Conservation (phyloP, 1,140 invertebrate species). For the Gryllus bimaculatus region DNA sequence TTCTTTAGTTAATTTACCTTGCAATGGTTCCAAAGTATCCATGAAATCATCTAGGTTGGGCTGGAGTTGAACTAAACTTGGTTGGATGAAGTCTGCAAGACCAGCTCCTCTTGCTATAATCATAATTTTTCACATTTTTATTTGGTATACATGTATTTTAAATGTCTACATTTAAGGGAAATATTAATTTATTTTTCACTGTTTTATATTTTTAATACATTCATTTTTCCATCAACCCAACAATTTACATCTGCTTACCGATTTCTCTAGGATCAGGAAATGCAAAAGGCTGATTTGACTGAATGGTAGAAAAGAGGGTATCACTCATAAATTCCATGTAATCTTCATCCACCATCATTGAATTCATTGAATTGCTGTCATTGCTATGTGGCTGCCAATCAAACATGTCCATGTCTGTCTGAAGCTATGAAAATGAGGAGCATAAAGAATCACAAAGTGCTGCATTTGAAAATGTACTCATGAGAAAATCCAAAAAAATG, state of each 20-base stretch:
- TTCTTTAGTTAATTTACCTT: conserved; percentile 45
- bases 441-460: not conserved
- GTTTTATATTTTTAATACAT: not conserved
- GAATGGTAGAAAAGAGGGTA: conserved; percentile 79
- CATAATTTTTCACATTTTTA: not conserved
- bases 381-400: conserved; percentile 57
- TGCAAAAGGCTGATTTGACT: conserved; percentile 80
- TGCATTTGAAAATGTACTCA: not conserved
- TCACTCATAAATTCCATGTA: conserved; percentile 85
- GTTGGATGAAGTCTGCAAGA: conserved; percentile 94
- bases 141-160: not conserved
- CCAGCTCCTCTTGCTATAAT: conserved; percentile 47
- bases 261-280: conserved; percentile 96
- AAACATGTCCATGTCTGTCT: conserved; percentile 52
- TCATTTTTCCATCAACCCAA: not conserved
- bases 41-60: conserved; percentile 95
- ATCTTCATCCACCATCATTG: conserved; percentile 76
- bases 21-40: conserved; percentile 77
- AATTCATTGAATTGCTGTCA: conserved; percentile 42
- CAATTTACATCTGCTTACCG: conserved; percentile 41
- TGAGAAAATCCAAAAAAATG: too few relatives aligned
- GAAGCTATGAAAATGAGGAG: not conserved
- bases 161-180: not conserved
- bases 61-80: conserved; percentile 89
- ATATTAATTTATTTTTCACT: not conserved